phyloP scores from a whole-genome alignment of 2,113 vertebrate genomes.

The Syrrhaptes paradoxus region DNA sequence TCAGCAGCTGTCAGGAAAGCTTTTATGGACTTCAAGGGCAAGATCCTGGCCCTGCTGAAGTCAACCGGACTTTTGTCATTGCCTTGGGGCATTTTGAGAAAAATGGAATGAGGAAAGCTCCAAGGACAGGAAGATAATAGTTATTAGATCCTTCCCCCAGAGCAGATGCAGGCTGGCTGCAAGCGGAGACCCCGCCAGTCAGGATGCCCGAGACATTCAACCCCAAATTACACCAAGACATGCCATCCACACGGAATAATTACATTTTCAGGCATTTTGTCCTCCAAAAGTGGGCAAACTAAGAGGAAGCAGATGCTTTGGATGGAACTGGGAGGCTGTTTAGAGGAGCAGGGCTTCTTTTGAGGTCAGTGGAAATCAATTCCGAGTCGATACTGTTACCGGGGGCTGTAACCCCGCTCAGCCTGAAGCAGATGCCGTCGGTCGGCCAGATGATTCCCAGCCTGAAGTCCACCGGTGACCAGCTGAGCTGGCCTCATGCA shows the following conservation, averaged over 20 bases:
- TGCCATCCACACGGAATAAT: accelerated
- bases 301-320: not conserved
- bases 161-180: not conserved
- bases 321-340: not conserved
- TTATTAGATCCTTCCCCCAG: not conserved
- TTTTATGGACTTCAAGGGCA: conserved; percentile 34
- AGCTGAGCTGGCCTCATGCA: accelerated
- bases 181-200: not conserved
- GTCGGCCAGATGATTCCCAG: not conserved
- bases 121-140: not conserved
- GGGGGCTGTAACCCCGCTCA: not conserved
- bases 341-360: not conserved
- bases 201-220: not conserved
- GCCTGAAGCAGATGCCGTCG: not conserved
- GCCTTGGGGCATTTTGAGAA: not conserved
- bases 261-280: not conserved
- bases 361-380: not conserved
- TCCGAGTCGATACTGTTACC: not conserved
- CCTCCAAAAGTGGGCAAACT: not conserved
- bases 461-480: not conserved
- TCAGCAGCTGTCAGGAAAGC: conserved; percentile 68
- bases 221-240: not conserved
- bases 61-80: not conserved
- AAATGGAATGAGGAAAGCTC: not conserved
- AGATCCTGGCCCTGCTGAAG: not conserved